Base-by-base conservation (phyloP, 2,888 invertebrate genomes). In the Agrypnus murinus region DNA sequence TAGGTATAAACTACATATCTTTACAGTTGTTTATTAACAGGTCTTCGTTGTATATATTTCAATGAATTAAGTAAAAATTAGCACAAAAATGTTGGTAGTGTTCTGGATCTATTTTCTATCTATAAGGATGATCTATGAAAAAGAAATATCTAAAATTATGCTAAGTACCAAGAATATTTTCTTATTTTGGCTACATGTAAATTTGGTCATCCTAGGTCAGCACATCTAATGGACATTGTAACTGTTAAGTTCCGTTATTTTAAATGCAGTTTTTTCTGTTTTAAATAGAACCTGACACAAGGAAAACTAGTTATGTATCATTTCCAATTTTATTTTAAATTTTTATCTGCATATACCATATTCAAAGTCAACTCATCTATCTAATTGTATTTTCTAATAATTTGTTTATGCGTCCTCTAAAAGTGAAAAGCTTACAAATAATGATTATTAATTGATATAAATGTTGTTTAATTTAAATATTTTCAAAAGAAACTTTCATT, bases 301-400 rank as follows among this genome's bases (percentile, higher is more conserved):
- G 55, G 55, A 55, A 55, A 55, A 55, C 55, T 55, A 36, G 55
- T 36, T 12, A 10, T 5, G 36, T 17, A 55, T 55, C 55, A 55
- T 55, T 55, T 36, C 55, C 55, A 55, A 55, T 36, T 55, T 55
- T 55, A 55, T 55, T 55, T 46, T 55, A 55, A 55, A 36, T 55
- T 55, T 36, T 7, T 48, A 17, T 7, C 34, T 17, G 55, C 10
- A 17, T 25, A 25, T 25, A 25, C 25, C 25, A 25, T 25, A 25
- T 25, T 25, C 25, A 25, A 25, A 25, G 55, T 36, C 50, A 55
- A 17, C 55, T 55, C 55, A 36, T 55, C 34, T 55, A 55, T 55
- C 34, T 55, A 55, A 55, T 17, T 14, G 55, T 17, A 34, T 36
- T 55, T 25, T 55, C 14, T 36, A 17, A 36, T 55, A 36, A 36